These are phyloP conservation scores for Macrobrachium rosenbergii DNA, from an alignment of 1,140 invertebrate species.

Conservation along the genomic window DNA sequence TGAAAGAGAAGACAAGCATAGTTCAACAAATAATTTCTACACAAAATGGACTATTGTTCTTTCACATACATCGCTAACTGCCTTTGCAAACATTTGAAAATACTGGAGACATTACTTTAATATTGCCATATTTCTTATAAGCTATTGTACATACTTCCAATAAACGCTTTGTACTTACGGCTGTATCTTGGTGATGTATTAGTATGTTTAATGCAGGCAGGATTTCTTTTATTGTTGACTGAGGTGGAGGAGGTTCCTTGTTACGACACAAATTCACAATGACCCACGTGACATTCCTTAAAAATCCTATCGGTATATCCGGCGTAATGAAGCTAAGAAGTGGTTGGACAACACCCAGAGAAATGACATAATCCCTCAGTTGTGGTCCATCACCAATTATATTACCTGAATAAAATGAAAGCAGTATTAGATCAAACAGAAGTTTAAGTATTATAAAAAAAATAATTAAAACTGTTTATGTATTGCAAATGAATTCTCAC, in stretches of 20 bases:
- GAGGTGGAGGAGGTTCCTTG: constrained; percentile 92
- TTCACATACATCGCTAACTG: too few species aligned
- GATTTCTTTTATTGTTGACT: constrained; percentile 90
- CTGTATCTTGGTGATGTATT: constrained; percentile 95
- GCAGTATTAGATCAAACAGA: constrained; percentile 32
- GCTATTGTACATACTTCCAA: background rate
- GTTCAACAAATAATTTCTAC: too few species aligned
- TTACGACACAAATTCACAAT: constrained; percentile 97
- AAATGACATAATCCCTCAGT: constrained; percentile 92
- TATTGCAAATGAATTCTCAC: background rate
- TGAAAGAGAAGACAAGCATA: too few species aligned
- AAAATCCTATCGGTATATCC: constrained; percentile 91
- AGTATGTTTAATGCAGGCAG: constrained; percentile 94
- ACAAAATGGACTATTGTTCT: too few species aligned
- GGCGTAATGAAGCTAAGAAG: constrained; percentile 92
- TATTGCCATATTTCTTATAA: too few species aligned
- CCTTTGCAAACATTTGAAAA: background rate
- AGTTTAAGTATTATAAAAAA: background rate
- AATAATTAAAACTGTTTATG: background rate
- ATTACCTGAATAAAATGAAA: constrained; percentile 74
- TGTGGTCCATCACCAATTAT: constrained; percentile 93
- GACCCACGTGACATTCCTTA: constrained; percentile 98
- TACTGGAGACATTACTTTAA: background rate
- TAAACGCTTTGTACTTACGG: constrained; percentile 79
- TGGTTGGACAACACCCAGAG: constrained; percentile 89